phyloP scores from a whole-genome alignment of 2,113 vertebrate genomes.

The Oxyruncus cristatus region DNA sequence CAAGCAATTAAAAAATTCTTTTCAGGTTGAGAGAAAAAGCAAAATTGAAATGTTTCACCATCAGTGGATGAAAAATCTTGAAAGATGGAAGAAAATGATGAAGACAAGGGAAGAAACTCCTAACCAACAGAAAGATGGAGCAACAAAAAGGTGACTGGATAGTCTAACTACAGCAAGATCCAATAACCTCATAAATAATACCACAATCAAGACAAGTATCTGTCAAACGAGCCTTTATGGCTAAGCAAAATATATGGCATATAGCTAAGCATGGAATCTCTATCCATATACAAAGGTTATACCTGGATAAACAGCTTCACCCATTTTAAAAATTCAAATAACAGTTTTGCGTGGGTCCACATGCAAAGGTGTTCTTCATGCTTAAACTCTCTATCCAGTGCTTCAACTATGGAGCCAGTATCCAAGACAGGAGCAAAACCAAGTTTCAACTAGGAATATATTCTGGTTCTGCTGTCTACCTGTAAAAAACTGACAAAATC shows the following conservation, averaged over 20 bases:
- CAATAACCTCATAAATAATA: neutral
- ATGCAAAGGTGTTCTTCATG: neutral
- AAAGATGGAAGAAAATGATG: neutral
- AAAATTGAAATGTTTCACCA: neutral
- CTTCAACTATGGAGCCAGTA: neutral
- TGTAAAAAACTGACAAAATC: neutral
- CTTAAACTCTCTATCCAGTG: neutral
- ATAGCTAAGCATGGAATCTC: neutral
- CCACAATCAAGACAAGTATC: neutral
- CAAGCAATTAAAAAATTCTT: neutral
- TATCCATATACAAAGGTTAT: neutral
- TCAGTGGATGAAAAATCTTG: neutral
- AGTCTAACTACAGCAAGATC: neutral
- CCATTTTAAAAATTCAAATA: neutral
- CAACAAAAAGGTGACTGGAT: neutral
- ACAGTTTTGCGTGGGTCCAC: neutral
- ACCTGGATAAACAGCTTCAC: neutral
- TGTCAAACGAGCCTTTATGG: neutral
- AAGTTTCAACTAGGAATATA: neutral
- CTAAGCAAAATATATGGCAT: neutral
- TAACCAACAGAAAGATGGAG: neutral
- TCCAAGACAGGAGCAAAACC: neutral
- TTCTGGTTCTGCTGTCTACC: neutral
- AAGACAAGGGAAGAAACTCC: neutral
- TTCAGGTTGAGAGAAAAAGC: neutral